Evolutionary conservation across 2,113 vertebrate genomes (phyloP).

Genomic region (Emberiza fucata): DNA sequence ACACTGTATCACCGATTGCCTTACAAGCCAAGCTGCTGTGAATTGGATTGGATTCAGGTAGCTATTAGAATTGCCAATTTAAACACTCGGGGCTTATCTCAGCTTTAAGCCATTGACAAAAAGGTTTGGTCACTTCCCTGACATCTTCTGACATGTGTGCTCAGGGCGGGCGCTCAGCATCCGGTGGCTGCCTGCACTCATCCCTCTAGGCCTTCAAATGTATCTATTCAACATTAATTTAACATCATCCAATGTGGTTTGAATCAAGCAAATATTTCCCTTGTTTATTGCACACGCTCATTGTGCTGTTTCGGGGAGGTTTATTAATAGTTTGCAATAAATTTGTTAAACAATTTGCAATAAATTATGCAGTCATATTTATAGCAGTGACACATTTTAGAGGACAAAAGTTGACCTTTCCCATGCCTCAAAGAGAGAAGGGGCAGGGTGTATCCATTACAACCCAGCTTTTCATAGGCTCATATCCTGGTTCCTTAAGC

Average conservation of each 20-base stretch:
- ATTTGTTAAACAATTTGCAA: conserved; percentile 72
- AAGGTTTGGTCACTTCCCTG: conserved; percentile 48
- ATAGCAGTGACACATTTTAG: conserved; percentile 72
- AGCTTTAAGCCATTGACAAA: conserved; percentile 65
- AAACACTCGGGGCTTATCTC: conserved; percentile 36
- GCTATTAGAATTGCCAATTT: conserved; percentile 61
- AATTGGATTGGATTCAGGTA: conserved; percentile 62
- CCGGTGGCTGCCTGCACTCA: conserved; percentile 1
- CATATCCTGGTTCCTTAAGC: conserved; percentile 51
- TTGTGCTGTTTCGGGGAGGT: conserved; percentile 64
- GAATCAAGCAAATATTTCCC: conserved; percentile 72
- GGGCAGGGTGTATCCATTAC: conserved; percentile 62
- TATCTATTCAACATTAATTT: conserved; percentile 57
- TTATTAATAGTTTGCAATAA: conserved; percentile 75
- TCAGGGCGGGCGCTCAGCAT: conserved; percentile 19
- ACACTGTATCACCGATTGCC: conserved; percentile 58
- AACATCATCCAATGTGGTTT: conserved; percentile 68
- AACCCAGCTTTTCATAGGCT: conserved; percentile 3
- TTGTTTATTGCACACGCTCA: conserved; percentile 66
- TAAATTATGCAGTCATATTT: conserved; percentile 73
- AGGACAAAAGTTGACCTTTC: conserved; percentile 75
- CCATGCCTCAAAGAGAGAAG: conserved; percentile 71
- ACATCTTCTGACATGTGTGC: conserved; percentile 52
- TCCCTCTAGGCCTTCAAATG: conserved; percentile 55
- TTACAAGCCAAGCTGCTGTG: conserved; percentile 54